Conservation (phyloP, 2,888 invertebrate genomes). For the Subacronicta megacephala region DNA sequence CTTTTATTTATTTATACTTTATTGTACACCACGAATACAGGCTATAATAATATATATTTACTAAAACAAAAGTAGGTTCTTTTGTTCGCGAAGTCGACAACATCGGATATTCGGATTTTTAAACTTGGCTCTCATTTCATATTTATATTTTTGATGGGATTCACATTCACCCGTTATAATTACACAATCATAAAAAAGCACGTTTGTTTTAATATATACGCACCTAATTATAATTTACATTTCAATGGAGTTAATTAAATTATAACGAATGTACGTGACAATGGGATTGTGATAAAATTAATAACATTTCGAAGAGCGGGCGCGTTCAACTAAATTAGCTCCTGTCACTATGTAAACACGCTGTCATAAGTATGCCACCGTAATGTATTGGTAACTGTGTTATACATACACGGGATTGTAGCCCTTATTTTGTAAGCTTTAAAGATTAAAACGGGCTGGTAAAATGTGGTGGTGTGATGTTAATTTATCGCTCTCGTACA, state of each 20-base stretch:
- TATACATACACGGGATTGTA: conserved; percentile 30
- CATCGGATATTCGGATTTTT: too few relatives aligned
- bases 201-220: conserved; percentile 33
- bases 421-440: background rate
- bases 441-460: background rate
- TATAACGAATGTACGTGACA: conserved; percentile 48
- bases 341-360: conserved; percentile 48
- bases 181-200: conserved; percentile 15
- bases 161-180: too few relatives aligned
- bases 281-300: conserved; percentile 54
- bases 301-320: conserved; percentile 45
- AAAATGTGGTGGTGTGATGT: conserved; percentile 12
- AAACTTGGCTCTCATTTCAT: too few relatives aligned
- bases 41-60: too few relatives aligned
- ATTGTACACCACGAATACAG: too few relatives aligned
- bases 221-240: conserved; percentile 41
- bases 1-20: too few relatives aligned
- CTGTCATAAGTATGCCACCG: conserved; percentile 43
- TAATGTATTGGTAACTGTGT: conserved; percentile 27
- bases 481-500: conserved; percentile 42
- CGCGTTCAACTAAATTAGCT: conserved; percentile 52
- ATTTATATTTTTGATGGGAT: too few relatives aligned
- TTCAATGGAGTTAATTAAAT: conserved; percentile 49
- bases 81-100: too few relatives aligned
- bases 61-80: too few relatives aligned